Percentiles rank a stretch among this genome's conserved stretches.
Conservation (phyloP, 2,797 vertebrate genomes). For the Pseudotriccus pelzelni region DNA sequence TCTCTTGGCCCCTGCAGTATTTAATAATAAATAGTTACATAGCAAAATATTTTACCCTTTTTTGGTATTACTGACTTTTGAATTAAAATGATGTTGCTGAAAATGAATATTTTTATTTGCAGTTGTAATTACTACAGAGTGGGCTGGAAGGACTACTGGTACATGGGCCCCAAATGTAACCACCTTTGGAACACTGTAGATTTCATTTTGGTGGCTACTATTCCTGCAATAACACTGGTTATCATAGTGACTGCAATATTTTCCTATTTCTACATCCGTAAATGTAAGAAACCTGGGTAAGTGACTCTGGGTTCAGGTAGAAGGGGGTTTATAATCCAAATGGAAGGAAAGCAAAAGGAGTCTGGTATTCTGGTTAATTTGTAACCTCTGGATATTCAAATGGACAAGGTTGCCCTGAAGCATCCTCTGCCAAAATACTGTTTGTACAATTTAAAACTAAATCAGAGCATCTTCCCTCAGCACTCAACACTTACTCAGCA, state of each 20-base stretch:
- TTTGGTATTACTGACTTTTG: background rate
- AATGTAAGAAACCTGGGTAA: background rate
- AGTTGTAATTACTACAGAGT: constrained; percentile 68
- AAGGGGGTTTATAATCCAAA: background rate
- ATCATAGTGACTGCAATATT: constrained; percentile 8
- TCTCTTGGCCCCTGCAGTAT: background rate
- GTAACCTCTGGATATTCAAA: background rate
- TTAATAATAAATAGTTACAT: background rate
- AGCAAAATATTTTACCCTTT: background rate
- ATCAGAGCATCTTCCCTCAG: background rate
- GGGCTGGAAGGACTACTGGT: constrained; percentile 68
- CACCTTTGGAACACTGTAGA: constrained; percentile 68
- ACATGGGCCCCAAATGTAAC: constrained; percentile 68
- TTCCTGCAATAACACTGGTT: constrained; percentile 58
- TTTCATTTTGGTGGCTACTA: constrained; percentile 56
- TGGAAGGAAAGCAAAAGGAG: background rate
- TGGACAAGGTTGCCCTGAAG: background rate
- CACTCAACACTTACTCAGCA: background rate
- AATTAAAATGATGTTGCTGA: background rate
- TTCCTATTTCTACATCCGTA: background rate
- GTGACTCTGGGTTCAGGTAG: background rate
- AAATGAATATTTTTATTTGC: background rate
- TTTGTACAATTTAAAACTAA: background rate
- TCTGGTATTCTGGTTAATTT: background rate
- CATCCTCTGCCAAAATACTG: background rate